Conservation (phyloP, 2,888 invertebrate species). For the Drosophila kanekoi region DNA sequence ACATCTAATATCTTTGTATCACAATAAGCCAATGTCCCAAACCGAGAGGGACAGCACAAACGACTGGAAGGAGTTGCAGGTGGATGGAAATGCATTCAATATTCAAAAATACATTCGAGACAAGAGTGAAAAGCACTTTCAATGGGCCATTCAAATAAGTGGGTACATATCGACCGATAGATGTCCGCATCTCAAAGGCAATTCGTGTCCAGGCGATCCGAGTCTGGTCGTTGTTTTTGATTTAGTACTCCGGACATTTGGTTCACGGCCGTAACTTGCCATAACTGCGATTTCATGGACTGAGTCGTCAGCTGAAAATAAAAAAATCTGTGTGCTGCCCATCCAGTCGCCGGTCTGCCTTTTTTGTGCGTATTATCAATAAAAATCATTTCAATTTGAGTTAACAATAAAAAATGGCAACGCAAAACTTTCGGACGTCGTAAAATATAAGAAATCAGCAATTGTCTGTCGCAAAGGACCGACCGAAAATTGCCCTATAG, state of each 20-base stretch:
- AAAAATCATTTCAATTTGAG: conserved; percentile 73
- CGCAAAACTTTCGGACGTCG: conserved; percentile 41
- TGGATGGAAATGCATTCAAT: conserved; percentile 34
- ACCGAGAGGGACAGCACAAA: no score
- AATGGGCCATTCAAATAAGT: neutral
- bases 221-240: conserved; percentile 47
- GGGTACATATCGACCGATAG: conserved; percentile 1
- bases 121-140: neutral
- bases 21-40: no score
- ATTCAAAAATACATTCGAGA: conserved; percentile 17
- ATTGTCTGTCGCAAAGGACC: neutral
- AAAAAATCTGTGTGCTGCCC: conserved; percentile 3
- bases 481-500: conserved; percentile 6
- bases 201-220: no score
- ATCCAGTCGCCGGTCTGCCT: conserved; percentile 4
- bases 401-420: conserved; percentile 65
- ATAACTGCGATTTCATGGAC: conserved; percentile 28
- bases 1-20: no score
- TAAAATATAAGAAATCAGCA: conserved; percentile 27
- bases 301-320: conserved; percentile 1
- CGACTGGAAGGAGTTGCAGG: no score
- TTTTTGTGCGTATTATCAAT: conserved; percentile 45
- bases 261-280: conserved; percentile 13
- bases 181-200: neutral
- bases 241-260: conserved; percentile 33